These are phyloP conservation scores for Gymnorhina tibicen DNA, from an alignment of 2,113 vertebrate species.

Conservation along the genomic window DNA sequence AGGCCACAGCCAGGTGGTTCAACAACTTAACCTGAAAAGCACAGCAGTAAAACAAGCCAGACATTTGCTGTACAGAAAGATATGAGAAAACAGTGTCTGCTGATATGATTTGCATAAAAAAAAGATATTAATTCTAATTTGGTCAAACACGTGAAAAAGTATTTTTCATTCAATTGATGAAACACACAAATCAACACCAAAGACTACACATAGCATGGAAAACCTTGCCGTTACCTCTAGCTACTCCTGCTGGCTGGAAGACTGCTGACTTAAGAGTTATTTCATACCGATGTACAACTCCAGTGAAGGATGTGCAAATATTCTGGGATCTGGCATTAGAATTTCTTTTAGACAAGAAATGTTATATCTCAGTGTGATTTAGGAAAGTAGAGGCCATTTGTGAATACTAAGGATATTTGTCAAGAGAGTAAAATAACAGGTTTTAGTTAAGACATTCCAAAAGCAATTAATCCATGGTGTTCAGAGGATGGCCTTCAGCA, in stretches of 20 bases:
- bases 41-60: background rate
- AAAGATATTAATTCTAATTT: background rate
- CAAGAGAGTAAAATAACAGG: background rate
- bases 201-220: background rate
- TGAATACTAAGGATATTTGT: background rate
- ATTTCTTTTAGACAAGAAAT: background rate
- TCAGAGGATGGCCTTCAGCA: constrained; percentile 7
- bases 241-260: background rate
- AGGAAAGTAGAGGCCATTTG: constrained; percentile 34
- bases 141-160: background rate
- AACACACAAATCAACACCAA: background rate
- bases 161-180: background rate
- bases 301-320: background rate
- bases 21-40: background rate
- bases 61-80: background rate
- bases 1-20: background rate
- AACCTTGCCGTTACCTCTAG: background rate
- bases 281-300: background rate
- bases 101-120: background rate
- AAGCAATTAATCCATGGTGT: constrained; percentile 15
- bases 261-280: background rate
- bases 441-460: constrained; percentile 30
- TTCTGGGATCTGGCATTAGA: background rate
- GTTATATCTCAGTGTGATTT: background rate
- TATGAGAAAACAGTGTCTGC: background rate